Percentiles rank a stretch among this genome's conserved stretches.
These are phyloP conservation scores for Acrobasis repandana DNA, from an alignment of 2,888 invertebrate species.

Conservation along the genomic window DNA sequence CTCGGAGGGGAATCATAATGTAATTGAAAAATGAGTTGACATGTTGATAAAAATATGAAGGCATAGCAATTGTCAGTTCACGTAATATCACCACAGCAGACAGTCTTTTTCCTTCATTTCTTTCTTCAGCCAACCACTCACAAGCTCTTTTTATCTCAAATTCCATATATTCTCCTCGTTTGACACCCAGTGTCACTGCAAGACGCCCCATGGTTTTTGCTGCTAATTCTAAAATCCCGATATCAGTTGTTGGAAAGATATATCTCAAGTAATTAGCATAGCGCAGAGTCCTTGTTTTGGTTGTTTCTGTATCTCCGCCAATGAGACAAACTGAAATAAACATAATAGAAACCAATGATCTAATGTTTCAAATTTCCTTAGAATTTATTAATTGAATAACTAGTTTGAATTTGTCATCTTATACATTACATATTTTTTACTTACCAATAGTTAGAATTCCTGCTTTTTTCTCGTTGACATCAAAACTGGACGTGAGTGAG, in stretches of 20 bases:
- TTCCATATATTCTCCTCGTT: slow-evolving; percentile 97
- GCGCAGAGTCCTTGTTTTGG: slow-evolving; percentile 92
- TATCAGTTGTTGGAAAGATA: slow-evolving; percentile 93
- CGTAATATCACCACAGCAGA: slow-evolving; percentile 95
- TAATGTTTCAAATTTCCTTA: slow-evolving; percentile 18
- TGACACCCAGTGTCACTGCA: slow-evolving; percentile 94
- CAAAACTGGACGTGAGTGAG: slow-evolving; percentile 95
- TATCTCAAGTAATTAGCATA: slow-evolving; percentile 96
- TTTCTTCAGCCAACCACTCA: slow-evolving; percentile 96
- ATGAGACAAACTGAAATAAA: slow-evolving; percentile 91
- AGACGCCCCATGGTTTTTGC: slow-evolving; percentile 97
- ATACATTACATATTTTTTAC: neutral
- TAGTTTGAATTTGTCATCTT: too few relatives aligned
- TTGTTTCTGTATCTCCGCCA: slow-evolving; percentile 95
- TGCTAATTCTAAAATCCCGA: slow-evolving; percentile 95
- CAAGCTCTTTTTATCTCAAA: slow-evolving; percentile 96
- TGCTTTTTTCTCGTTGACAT: slow-evolving; percentile 96
- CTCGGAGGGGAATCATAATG: slow-evolving; percentile 94
- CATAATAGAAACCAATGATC: neutral
- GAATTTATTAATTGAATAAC: neutral
- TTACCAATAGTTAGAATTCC: slow-evolving; percentile 95
- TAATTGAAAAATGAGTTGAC: slow-evolving; percentile 95
- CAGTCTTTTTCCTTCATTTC: slow-evolving; percentile 94
- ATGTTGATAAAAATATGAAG: slow-evolving; percentile 98
- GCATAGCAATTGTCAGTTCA: slow-evolving; percentile 97